Conservation (phyloP, 2,113 vertebrate species). For the Centropus unirufus region DNA sequence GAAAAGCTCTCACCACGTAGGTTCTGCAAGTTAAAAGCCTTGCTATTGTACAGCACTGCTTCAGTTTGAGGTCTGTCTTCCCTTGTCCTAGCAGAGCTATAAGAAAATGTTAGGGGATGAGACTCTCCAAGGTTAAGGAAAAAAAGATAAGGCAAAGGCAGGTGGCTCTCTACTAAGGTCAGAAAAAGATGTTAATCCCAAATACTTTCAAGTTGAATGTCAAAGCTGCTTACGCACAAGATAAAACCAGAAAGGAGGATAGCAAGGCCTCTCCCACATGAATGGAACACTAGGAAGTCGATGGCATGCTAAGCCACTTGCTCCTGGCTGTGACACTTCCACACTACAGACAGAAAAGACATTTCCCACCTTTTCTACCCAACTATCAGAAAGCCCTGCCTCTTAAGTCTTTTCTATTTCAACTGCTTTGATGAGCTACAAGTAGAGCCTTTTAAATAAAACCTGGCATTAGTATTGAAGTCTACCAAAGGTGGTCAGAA, state of each 20-base stretch:
- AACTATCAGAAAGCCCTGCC: background rate
- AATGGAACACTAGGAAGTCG: rapidly evolving
- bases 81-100: background rate
- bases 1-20: background rate
- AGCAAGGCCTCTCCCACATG: background rate
- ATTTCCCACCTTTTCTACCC: background rate
- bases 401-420: background rate
- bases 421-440: background rate
- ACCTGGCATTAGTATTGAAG: rapidly evolving
- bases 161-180: background rate
- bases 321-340: background rate
- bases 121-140: background rate
- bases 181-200: background rate
- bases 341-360: background rate
- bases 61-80: no score
- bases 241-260: background rate
- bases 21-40: background rate
- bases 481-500: background rate
- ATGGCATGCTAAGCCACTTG: background rate
- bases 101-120: background rate
- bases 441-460: background rate
- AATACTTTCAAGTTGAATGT: background rate
- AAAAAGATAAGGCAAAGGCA: background rate
- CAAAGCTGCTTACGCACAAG: background rate
- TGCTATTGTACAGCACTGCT: background rate